phyloP scores from a whole-genome alignment of 1,140 invertebrate genomes.

The Hycleus cichorii region DNA sequence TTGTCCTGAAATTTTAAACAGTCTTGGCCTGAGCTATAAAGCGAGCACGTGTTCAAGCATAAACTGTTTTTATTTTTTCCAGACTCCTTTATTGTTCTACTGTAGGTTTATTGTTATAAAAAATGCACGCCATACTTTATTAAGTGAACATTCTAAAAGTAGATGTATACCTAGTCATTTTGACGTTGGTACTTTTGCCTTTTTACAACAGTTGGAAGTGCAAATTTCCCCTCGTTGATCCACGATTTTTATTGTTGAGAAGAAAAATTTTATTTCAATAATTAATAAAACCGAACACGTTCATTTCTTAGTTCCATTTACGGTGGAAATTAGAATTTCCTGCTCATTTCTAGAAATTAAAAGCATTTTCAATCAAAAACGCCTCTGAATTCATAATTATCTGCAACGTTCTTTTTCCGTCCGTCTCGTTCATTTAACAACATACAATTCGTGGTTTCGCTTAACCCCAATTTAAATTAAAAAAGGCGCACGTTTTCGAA shows the following conservation, averaged over 20 bases:
- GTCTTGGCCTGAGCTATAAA: conserved; percentile 20
- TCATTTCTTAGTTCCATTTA: conserved; percentile 7
- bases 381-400: conserved; percentile 18
- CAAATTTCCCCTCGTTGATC: too few relatives aligned
- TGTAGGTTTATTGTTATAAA: conserved; percentile 20
- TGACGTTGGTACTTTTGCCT: neutral
- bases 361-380: conserved; percentile 20
- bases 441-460: conserved; percentile 9
- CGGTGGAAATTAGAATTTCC: conserved; percentile 14
- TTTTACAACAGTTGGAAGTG: too few relatives aligned
- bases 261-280: neutral
- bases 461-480: conserved; percentile 22
- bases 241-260: neutral
- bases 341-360: conserved; percentile 18
- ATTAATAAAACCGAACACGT: conserved; percentile 5
- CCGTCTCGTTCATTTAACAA: neutral
- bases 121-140: conserved; percentile 19
- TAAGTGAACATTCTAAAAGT: conserved; percentile 15
- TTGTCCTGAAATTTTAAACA: conserved; percentile 26
- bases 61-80: conserved; percentile 26
- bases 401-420: neutral
- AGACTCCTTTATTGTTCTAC: conserved; percentile 21
- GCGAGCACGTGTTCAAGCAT: conserved; percentile 25
- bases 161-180: conserved; percentile 1
- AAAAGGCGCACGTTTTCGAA: conserved; percentile 15